These are phyloP conservation scores for Acanthopagrus latus DNA, from an alignment of 2,797 vertebrate genomes.

Conservation along the genomic window DNA sequence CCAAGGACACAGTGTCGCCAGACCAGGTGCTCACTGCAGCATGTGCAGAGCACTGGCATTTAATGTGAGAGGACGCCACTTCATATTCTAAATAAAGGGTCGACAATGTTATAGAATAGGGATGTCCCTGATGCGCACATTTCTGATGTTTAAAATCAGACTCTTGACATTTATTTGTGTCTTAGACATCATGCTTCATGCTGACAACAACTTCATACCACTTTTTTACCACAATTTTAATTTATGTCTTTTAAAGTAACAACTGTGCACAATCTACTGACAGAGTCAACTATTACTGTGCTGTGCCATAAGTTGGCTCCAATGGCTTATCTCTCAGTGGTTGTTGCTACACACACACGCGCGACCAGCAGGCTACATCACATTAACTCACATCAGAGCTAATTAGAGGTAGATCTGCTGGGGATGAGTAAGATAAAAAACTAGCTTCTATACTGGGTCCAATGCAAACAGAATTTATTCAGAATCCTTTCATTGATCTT, in stretches of 20 bases:
- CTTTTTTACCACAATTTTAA: not conserved
- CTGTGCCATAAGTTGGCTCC: conserved; percentile 14
- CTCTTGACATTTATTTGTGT: too few relatives aligned
- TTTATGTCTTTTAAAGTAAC: conserved; percentile 16
- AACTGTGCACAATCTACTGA: conserved; percentile 3
- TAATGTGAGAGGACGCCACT: conserved; percentile 21
- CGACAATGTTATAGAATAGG: not conserved
- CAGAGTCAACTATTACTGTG: conserved; percentile 21
- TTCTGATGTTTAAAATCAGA: too few relatives aligned
- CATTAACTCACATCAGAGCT: conserved; percentile 54
- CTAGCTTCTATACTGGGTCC: conserved; percentile 6
- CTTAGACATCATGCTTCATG: not conserved
- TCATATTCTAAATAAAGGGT: conserved; percentile 12
- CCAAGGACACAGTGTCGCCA: conserved; percentile 68
- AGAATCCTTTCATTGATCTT: conserved; percentile 25
- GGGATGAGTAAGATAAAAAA: conserved; percentile 20
- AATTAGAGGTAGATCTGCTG: conserved; percentile 54
- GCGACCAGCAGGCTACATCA: conserved; percentile 38
- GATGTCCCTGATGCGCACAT: not conserved
- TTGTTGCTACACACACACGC: conserved; percentile 30
- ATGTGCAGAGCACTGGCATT: conserved; percentile 42
- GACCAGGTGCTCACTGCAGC: conserved; percentile 71
- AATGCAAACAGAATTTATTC: conserved; percentile 28
- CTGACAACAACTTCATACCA: conserved; percentile 1
- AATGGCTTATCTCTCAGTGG: conserved; percentile 34